These are phyloP conservation scores for Colistium nudipinnis DNA, from an alignment of 2,113 vertebrate genomes.

Conservation along the genomic window DNA sequence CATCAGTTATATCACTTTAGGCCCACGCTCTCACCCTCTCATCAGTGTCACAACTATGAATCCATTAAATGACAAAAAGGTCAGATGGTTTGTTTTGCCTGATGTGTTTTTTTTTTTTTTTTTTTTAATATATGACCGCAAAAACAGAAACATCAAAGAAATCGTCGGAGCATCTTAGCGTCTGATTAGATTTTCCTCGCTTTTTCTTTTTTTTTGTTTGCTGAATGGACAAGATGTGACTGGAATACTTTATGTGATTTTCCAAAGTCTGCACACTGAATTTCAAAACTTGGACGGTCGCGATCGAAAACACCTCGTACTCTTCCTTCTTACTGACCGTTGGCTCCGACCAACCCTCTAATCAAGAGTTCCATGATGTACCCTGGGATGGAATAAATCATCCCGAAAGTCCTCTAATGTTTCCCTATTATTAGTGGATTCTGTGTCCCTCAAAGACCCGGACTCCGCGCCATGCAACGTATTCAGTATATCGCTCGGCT, in stretches of 20 bases:
- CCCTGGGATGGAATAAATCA: constrained; percentile 9
- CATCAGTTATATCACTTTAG: background rate
- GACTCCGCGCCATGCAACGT: constrained; percentile 17
- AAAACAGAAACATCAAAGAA: no score
- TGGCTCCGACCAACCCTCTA: constrained; percentile 15
- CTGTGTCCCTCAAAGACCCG: constrained; percentile 7
- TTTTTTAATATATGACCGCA: no score
- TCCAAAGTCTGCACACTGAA: no score
- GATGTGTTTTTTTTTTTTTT: no score
- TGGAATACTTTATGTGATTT: no score
- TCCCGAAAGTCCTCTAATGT: constrained; percentile 16
- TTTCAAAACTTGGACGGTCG: background rate
- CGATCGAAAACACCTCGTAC: constrained; percentile 9
- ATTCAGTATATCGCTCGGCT: background rate
- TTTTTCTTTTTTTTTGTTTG: no score
- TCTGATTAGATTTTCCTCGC: no score
- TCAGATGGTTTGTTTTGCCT: no score
- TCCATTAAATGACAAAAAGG: no score
- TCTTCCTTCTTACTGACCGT: constrained; percentile 12
- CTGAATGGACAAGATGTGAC: no score
- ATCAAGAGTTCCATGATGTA: constrained; percentile 56
- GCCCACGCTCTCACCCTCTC: background rate
- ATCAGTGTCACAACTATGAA: background rate
- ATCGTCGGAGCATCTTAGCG: no score
- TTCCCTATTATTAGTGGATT: constrained; percentile 35